Evolutionary conservation across 2,797 vertebrate species (phyloP).

Genomic region (Bucorvus abyssinicus): DNA sequence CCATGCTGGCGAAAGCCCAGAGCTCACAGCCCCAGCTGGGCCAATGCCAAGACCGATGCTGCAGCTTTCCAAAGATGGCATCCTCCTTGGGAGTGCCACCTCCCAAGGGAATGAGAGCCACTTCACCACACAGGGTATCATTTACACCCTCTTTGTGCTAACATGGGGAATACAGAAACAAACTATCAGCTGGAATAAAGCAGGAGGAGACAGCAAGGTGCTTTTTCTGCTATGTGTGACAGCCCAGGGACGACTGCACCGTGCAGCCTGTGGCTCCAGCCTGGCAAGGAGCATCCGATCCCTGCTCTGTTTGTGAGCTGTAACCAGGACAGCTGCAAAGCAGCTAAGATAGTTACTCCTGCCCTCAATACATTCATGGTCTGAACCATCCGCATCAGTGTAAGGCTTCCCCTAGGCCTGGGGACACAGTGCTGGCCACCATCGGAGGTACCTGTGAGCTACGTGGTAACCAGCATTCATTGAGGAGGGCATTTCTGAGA

Average conservation of each 20-base stretch:
- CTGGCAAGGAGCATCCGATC: background rate
- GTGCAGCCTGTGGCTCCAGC: background rate
- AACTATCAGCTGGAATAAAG: background rate
- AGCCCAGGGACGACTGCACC: rapidly evolving
- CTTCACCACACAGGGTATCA: background rate
- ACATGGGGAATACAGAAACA: background rate
- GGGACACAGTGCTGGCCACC: background rate
- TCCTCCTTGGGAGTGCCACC: background rate
- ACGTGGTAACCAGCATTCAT: background rate
- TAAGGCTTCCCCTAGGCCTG: background rate
- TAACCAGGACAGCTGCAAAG: background rate
- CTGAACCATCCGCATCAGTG: rapidly evolving
- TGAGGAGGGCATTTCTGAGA: background rate
- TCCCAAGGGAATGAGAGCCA: background rate
- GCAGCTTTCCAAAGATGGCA: background rate
- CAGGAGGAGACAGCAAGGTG: background rate
- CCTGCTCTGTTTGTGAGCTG: background rate
- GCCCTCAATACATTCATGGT: background rate
- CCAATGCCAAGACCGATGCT: rapidly evolving
- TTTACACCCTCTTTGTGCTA: background rate
- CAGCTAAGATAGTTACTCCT: background rate
- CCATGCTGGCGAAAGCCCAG: background rate
- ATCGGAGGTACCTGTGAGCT: background rate
- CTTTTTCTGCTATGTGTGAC: rapidly evolving
- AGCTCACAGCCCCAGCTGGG: background rate